Conservation (phyloP, 2,113 vertebrate species). For the Puntigrus tetrazona region DNA sequence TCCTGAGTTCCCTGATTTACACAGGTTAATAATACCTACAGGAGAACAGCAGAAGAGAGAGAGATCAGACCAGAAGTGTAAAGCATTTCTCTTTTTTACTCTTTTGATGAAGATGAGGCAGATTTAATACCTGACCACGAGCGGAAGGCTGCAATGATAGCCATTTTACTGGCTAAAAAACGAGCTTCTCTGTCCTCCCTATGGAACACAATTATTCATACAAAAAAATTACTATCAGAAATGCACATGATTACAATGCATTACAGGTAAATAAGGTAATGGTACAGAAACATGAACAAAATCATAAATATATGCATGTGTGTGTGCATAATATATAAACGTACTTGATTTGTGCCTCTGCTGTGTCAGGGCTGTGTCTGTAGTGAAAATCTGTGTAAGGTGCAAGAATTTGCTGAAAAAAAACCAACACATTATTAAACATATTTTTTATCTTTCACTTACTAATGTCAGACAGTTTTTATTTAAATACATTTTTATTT, state of each 20-base stretch:
- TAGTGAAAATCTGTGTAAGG: constrained; percentile 93
- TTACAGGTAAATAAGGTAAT: neutral
- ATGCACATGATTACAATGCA: neutral
- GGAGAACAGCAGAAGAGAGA: neutral
- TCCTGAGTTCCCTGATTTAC: constrained; percentile 92
- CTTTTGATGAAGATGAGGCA: neutral
- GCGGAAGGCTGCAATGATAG: constrained; percentile 93
- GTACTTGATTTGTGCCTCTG: constrained; percentile 84
- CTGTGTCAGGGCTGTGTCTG: constrained; percentile 86
- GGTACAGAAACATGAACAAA: neutral
- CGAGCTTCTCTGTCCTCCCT: constrained; percentile 95
- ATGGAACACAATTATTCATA: constrained; percentile 11
- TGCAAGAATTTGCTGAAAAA: constrained; percentile 83
- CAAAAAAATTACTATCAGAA: neutral
- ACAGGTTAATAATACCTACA: constrained; percentile 93
- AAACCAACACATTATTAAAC: neutral
- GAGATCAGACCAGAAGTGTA: no score
- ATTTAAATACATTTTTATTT: neutral
- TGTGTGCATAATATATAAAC: no score
- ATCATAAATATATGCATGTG: neutral
- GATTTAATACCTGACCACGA: constrained; percentile 90
- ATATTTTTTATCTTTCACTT: no score
- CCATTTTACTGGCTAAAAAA: constrained; percentile 94
- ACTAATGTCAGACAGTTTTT: neutral
- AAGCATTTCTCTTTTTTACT: neutral